phyloP scores from a whole-genome alignment of 2,797 vertebrate species.

The Rhinophrynus dorsalis region DNA sequence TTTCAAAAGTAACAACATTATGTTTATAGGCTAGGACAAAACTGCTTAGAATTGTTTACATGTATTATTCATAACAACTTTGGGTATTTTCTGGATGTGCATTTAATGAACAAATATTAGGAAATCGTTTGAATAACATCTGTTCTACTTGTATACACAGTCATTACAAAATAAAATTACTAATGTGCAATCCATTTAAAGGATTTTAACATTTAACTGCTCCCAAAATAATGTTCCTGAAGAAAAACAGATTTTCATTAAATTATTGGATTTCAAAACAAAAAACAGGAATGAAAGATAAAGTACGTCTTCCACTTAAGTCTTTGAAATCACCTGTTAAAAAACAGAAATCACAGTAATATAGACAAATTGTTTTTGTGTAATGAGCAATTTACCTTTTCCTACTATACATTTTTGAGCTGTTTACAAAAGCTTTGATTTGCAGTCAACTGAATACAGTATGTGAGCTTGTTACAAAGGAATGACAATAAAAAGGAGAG shows the following conservation, averaged over 20 bases:
- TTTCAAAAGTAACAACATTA: too few relatives aligned
- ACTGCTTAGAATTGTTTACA: too few relatives aligned
- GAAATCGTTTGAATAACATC: neutral
- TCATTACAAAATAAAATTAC: neutral
- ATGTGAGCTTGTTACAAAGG: neutral
- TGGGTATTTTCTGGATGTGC: neutral
- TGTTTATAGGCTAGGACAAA: too few relatives aligned
- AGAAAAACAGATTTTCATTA: conserved; percentile 5
- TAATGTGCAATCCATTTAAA: neutral
- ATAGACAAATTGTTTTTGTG: conserved; percentile 5
- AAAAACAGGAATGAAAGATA: neutral
- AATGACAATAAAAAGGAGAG: neutral
- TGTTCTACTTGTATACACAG: neutral
- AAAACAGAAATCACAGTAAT: conserved; percentile 3
- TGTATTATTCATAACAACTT: too few relatives aligned
- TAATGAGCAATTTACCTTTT: neutral
- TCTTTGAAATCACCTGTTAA: conserved; percentile 1
- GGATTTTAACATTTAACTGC: too few relatives aligned
- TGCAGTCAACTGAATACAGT: neutral
- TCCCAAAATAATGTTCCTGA: conserved; percentile 24
- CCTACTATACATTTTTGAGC: neutral
- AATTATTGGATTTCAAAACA: too few relatives aligned
- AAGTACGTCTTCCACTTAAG: conserved; percentile 21
- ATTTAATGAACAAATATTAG: neutral
- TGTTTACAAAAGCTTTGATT: neutral